Evolutionary conservation across 2,888 invertebrate genomes (phyloP).

Genomic region (Cantharis flavilabris): DNA sequence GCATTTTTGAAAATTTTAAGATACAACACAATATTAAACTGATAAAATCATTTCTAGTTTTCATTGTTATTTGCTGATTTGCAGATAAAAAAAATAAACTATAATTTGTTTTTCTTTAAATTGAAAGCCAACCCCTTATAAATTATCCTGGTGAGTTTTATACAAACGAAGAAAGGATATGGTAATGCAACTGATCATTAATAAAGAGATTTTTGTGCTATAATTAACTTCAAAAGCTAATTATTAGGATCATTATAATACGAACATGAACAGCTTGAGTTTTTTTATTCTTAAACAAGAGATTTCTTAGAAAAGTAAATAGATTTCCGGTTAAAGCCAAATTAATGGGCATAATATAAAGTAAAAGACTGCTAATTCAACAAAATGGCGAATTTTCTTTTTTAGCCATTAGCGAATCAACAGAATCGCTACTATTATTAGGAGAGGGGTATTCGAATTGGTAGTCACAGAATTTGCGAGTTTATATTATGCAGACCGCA

Average conservation of each 20-base stretch:
- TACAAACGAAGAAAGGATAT: background rate
- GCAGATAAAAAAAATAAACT: background rate
- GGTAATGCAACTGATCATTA: background rate
- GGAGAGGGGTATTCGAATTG: conserved; percentile 28
- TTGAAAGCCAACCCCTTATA: background rate
- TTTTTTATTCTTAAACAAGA: background rate
- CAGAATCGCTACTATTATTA: conserved; percentile 33
- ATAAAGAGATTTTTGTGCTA: background rate
- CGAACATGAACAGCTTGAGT: conserved; percentile 3
- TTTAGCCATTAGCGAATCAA: conserved; percentile 42
- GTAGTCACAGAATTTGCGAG: conserved; percentile 13
- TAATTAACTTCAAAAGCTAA: conserved; percentile 17
- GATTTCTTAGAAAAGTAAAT: background rate
- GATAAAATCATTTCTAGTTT: background rate
- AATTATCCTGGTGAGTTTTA: background rate
- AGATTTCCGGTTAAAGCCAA: background rate
- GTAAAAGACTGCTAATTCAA: conserved; percentile 26
- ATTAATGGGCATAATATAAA: background rate
- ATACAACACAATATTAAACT: background rate
- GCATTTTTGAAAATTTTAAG: background rate
- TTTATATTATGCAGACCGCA: conserved; percentile 9
- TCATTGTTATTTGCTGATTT: background rate
- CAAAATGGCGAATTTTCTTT: conserved; percentile 45
- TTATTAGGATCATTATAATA: background rate
- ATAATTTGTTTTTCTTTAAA: background rate